Percentiles rank a stretch among this genome's conserved stretches.
Evolutionary conservation across 1,140 invertebrate species (phyloP).

Genomic region (Calephelis virginiensis): DNA sequence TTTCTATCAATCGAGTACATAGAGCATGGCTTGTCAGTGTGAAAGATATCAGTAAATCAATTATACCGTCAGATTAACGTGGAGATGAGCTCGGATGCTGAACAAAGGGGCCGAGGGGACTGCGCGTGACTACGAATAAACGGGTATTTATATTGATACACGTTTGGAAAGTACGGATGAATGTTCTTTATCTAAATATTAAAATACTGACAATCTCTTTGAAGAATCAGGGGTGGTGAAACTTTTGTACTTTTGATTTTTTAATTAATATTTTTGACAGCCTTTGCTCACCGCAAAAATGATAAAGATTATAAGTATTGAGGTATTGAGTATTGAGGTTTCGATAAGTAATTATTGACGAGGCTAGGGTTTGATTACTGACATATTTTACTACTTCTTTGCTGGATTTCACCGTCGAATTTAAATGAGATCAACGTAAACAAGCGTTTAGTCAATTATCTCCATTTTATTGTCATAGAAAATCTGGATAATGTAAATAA

Average conservation of each 20-base stretch:
- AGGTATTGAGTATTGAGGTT: too few species aligned
- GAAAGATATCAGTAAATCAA: slow-evolving; percentile 55
- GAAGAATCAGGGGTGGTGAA: slow-evolving; percentile 6
- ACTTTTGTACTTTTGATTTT: background rate
- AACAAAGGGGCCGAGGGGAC: slow-evolving; percentile 39
- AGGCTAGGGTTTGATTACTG: too few species aligned
- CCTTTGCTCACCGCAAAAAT: too few species aligned
- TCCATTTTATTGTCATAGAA: too few species aligned
- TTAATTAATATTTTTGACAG: background rate
- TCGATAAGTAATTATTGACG: too few species aligned
- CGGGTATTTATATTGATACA: slow-evolving; percentile 31
- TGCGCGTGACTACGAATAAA: slow-evolving; percentile 59
- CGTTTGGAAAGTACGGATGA: slow-evolving; percentile 22
- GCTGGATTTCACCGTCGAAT: too few species aligned
- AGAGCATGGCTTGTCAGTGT: slow-evolving; percentile 20
- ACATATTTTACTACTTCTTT: too few species aligned
- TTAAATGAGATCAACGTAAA: too few species aligned
- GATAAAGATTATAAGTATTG: too few species aligned
- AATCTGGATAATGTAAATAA: too few species aligned
- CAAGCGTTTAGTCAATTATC: too few species aligned
- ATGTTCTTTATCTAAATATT: slow-evolving; percentile 20
- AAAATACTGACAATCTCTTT: slow-evolving; percentile 17
- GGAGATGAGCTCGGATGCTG: slow-evolving; percentile 46
- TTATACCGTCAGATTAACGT: slow-evolving; percentile 59
- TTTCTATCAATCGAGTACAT: slow-evolving; percentile 19